A percentile compares a stretch with the other conserved stretches of the same genome.
Conservation (phyloP, 2,888 invertebrate species). For the Tenthredo notha region DNA sequence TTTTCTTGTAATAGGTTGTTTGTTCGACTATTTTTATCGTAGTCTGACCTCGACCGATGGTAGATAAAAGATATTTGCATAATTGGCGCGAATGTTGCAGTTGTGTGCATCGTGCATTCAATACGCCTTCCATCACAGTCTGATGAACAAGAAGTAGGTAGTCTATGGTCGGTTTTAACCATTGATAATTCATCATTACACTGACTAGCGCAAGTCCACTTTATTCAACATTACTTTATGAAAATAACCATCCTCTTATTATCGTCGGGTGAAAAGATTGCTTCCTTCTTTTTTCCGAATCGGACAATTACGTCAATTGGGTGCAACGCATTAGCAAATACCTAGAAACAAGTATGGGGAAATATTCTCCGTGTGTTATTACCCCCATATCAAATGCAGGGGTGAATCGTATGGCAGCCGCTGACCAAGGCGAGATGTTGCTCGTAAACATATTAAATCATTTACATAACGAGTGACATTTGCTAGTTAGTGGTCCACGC, state of each 20-base stretch:
- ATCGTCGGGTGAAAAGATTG: not conserved
- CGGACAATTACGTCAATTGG: not conserved
- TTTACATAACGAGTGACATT: constrained; percentile 78
- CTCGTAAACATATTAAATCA: constrained; percentile 74
- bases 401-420: constrained; percentile 35
- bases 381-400: constrained; percentile 60
- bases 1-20: not conserved
- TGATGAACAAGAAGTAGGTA: not conserved
- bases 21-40: not conserved
- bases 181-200: not conserved
- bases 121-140: not conserved
- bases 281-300: not conserved
- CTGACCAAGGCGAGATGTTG: constrained; percentile 66
- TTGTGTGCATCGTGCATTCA: not conserved
- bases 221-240: not conserved
- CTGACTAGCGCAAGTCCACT: not conserved
- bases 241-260: not conserved
- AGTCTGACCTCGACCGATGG: not conserved
- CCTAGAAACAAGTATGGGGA: not conserved
- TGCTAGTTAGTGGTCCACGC: constrained; percentile 64
- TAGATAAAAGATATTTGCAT: not conserved
- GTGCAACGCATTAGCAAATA: not conserved
- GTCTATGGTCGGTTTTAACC: not conserved
- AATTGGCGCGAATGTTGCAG: not conserved
- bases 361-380: constrained; percentile 66